A percentile compares a stretch with the other conserved stretches of the same genome.
Evolutionary conservation across 2,113 vertebrate species (phyloP).

Genomic region (Coregonus clupeaformis): DNA sequence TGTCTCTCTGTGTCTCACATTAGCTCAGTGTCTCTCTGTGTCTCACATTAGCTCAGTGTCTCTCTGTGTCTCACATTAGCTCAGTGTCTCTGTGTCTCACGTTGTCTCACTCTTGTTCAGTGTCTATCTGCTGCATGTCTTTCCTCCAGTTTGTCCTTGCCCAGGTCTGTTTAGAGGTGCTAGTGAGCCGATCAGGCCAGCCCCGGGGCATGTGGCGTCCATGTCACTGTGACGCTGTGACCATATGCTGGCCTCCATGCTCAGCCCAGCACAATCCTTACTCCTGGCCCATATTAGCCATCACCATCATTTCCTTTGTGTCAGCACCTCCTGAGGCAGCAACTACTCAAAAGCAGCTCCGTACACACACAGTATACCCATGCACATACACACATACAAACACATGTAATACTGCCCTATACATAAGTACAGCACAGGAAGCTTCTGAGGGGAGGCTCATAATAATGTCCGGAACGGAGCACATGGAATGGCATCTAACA

Average conservation of each 20-base stretch:
- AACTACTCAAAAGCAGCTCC: slow-evolving; percentile 9
- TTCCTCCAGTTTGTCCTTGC: background rate
- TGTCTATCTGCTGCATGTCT: background rate
- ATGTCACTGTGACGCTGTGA: slow-evolving; percentile 24
- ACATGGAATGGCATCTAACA: no score
- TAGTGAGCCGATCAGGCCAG: background rate
- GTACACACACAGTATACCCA: slow-evolving; percentile 19
- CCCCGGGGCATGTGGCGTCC: slow-evolving; percentile 12
- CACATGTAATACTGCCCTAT: background rate
- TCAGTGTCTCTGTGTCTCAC: background rate
- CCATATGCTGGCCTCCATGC: slow-evolving; percentile 35
- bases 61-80: background rate
- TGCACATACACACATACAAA: background rate
- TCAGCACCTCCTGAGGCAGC: slow-evolving; percentile 43
- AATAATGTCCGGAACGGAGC: no score
- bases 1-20: background rate
- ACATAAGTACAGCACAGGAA: background rate
- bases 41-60: background rate
- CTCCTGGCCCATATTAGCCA: slow-evolving; percentile 28
- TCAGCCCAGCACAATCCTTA: slow-evolving; percentile 3
- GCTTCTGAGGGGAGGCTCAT: no score
- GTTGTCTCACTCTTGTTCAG: background rate
- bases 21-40: background rate
- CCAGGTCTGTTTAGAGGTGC: background rate
- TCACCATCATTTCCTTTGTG: slow-evolving; percentile 47